Evolutionary conservation across 2,113 vertebrate genomes (phyloP), one percentile per base, ranked within the genome.

Genomic region (Urocitellus parryii): DNA sequence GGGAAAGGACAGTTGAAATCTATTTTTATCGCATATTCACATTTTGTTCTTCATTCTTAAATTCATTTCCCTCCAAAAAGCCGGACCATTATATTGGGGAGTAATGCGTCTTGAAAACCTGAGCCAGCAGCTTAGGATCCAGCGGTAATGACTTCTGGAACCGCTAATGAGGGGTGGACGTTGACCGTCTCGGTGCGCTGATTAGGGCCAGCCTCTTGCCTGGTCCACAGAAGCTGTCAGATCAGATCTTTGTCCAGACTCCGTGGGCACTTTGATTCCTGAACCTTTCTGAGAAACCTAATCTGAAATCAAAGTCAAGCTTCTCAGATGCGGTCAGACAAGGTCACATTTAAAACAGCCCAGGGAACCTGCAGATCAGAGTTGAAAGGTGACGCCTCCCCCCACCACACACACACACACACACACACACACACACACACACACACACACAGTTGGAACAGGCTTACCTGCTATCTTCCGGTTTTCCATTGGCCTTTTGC

Each of bases 161-260:
- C 96, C 89, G 53, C 93, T 98, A 98, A 98, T 98, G 98, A 98
- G 98, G 98, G 96, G 96, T 96, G 83, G 95, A 97, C 83, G 74
- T 92, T 91, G 98, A 97, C 97, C 98, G 77, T 97, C 98, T 98
- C 98, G 79, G 97, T 98, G 97, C 96, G 96, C 45, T 98, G 98
- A 98, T 86, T 99, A 99, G 99, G 98, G 99, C 98, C 97, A 97
- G 98, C 98, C 96, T 83, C 95, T 97, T 80, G 98, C 98, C 98
- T 98, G 82, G 99, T 99, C 98, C 98, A 98, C 99, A 98, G 97
- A 98, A 99, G 98, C 99, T 99, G 99, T 99, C 99, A 98, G 98
- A 98, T 99, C 99, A 98, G 98, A 99, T 99, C 98, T 98, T 98
- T 99, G 98, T 99, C 96, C 94, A 87, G 84, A 97, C 97, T 98